These are phyloP conservation scores for Columbina picui DNA, from an alignment of 2,113 vertebrate genomes.

Conservation along the genomic window DNA sequence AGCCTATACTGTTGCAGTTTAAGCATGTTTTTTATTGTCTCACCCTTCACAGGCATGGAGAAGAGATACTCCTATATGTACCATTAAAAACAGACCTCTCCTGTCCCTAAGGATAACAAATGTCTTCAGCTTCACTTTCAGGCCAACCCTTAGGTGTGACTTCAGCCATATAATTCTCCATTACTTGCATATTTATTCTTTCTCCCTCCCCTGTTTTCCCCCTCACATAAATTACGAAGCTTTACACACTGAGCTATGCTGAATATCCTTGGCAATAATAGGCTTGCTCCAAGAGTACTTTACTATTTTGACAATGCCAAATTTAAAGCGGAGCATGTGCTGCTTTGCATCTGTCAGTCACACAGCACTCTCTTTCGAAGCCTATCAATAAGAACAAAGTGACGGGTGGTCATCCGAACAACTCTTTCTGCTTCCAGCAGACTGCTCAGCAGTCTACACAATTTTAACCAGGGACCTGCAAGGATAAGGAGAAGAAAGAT, in stretches of 20 bases:
- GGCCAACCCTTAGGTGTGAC: background rate
- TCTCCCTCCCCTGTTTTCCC: background rate
- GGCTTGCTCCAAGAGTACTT: background rate
- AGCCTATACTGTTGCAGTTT: background rate
- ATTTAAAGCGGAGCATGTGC: background rate
- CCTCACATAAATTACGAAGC: background rate
- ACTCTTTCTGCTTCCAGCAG: background rate
- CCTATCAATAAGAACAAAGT: background rate
- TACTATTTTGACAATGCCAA: background rate
- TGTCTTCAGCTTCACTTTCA: background rate
- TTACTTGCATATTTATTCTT: background rate
- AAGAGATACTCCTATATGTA: background rate
- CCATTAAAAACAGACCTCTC: background rate
- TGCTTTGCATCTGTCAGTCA: constrained; percentile 24
- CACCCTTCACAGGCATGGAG: background rate
- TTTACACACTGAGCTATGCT: background rate
- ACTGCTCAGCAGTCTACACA: constrained; percentile 11
- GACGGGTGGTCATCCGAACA: background rate
- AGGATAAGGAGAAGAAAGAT: background rate
- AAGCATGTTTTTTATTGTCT: background rate
- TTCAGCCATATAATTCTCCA: background rate
- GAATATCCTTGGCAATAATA: background rate
- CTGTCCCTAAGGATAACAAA: background rate
- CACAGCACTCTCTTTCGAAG: background rate
- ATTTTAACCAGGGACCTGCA: constrained; percentile 3